phyloP scores from a whole-genome alignment of 2,797 vertebrate genomes.

The Hydrolagus colliei region DNA sequence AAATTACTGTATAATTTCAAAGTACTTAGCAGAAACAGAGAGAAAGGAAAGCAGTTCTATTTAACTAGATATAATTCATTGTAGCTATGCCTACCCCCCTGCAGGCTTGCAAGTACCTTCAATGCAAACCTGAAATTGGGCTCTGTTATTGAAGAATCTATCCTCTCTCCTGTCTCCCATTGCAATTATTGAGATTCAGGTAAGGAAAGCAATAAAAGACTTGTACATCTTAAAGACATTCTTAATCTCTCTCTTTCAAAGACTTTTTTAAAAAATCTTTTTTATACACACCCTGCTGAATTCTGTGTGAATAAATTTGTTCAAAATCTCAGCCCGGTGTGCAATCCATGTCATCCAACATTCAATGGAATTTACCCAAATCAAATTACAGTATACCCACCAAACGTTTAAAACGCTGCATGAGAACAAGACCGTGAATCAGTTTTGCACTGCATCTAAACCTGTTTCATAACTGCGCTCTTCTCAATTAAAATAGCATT shows the following conservation, averaged over 20 bases:
- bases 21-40: neutral
- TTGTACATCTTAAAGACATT: neutral
- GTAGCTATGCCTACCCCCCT: neutral
- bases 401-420: neutral
- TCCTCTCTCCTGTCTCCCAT: neutral
- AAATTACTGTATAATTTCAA: neutral
- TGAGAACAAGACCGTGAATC: neutral
- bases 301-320: neutral
- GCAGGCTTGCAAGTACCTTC: neutral
- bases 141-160: constrained; percentile 1
- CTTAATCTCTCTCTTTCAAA: no score
- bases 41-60: neutral
- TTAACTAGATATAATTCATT: neutral
- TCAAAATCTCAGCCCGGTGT: neutral
- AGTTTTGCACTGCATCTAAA: neutral
- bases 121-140: neutral
- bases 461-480: no score
- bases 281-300: neutral
- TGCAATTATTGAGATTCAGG: neutral
- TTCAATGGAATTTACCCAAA: neutral
- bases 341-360: neutral
- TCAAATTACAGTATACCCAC: neutral
- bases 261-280: neutral
- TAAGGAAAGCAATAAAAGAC: neutral
- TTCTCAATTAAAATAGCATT: neutral